These are phyloP conservation scores for Ophion obscuratus DNA, from an alignment of 2,888 invertebrate species.

Conservation along the genomic window DNA sequence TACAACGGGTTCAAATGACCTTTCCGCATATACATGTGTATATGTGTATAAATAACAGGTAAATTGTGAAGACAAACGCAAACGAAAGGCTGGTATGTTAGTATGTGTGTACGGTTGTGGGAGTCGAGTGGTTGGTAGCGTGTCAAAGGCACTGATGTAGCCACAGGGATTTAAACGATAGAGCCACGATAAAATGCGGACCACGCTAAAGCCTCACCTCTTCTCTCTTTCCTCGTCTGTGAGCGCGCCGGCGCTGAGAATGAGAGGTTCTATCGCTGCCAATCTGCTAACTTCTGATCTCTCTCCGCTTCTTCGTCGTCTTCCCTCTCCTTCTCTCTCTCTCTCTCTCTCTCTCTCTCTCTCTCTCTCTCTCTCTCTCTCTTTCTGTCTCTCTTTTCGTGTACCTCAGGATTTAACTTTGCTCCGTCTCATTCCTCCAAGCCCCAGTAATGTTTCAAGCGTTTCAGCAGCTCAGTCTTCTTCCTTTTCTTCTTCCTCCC, in stretches of 20 bases:
- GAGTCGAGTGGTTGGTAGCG: conserved; percentile 61
- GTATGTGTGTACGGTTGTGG: conserved; percentile 28
- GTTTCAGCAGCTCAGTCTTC: conserved; percentile 54
- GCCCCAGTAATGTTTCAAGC: conserved; percentile 57
- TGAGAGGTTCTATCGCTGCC: conserved; percentile 73
- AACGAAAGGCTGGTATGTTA: conserved; percentile 29
- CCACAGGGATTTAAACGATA: conserved; percentile 74
- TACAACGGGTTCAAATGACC: not conserved
- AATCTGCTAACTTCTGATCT: conserved; percentile 72
- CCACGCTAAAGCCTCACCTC: conserved; percentile 71
- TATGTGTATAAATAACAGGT: conserved; percentile 8
- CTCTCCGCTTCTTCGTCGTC: conserved; percentile 28
- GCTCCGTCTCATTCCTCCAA: conserved; percentile 41
- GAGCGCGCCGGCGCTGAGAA: conserved; percentile 53
- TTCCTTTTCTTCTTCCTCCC: conserved; percentile 30
- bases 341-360: conserved; percentile 19
- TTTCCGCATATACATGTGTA: not conserved
- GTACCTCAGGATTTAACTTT: conserved; percentile 42
- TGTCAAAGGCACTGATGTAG: conserved; percentile 64
- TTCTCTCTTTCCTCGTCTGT: conserved; percentile 27
- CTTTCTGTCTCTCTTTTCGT: conserved; percentile 4
- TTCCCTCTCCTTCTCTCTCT: conserved; percentile 20
- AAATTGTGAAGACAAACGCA: conserved; percentile 32
- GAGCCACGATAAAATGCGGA: conserved; percentile 75
- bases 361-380: conserved; percentile 22